Evolutionary conservation across 2,797 vertebrate genomes (phyloP).

Genomic region (Acridotheres tristis): DNA sequence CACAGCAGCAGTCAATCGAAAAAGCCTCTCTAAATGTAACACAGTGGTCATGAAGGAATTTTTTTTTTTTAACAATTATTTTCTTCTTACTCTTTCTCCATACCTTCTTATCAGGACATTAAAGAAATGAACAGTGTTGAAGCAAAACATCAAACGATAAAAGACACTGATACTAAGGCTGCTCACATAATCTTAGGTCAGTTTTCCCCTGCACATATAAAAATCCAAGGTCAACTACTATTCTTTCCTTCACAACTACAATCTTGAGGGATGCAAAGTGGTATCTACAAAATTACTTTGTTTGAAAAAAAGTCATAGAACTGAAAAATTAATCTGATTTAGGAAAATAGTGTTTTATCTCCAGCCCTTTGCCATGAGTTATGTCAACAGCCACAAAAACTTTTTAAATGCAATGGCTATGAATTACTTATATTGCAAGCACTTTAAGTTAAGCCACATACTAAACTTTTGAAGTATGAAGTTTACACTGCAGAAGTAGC

Average conservation of each 20-base stretch:
- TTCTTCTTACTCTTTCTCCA: neutral
- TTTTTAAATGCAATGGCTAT: neutral
- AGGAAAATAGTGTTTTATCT: neutral
- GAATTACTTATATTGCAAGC: neutral
- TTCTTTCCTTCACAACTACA: neutral
- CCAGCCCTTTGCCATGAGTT: neutral
- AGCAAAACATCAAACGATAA: neutral
- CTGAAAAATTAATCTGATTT: neutral
- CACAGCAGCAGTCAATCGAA: neutral
- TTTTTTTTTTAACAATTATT: neutral
- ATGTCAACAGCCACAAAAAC: neutral
- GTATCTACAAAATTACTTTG: neutral
- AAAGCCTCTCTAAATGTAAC: neutral
- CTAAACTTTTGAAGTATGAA: neutral
- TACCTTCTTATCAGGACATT: neutral
- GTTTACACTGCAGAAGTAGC: neutral
- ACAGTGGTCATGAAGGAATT: accelerated
- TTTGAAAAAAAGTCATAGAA: neutral
- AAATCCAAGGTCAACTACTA: neutral
- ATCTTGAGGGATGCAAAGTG: neutral
- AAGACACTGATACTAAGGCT: neutral
- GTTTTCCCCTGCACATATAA: neutral
- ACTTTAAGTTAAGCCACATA: neutral
- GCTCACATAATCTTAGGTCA: neutral
- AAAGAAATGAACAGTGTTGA: neutral